Conservation (phyloP, 2,888 invertebrate species). For the Tetragonula carbonaria region DNA sequence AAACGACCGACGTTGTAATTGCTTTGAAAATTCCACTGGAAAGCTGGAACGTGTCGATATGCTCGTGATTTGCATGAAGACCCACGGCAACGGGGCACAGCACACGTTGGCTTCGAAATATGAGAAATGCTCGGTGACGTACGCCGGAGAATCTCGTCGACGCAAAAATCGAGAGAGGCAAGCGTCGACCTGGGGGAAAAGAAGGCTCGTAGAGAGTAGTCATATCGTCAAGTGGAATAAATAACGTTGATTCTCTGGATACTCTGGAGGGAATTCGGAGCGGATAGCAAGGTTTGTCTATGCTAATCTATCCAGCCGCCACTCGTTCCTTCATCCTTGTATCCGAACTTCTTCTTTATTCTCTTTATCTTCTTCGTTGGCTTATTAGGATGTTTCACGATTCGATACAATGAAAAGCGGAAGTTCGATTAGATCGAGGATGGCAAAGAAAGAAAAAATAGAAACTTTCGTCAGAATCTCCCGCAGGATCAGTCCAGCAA, state of each 20-base stretch:
- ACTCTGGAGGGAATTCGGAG: conserved; percentile 60
- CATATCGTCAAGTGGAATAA: conserved; percentile 53
- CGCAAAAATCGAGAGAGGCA: background rate
- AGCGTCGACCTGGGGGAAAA: background rate
- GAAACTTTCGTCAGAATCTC: conserved; percentile 15
- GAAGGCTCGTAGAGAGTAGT: background rate
- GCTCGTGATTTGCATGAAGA: background rate
- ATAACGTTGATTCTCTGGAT: conserved; percentile 61
- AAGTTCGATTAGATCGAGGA: background rate
- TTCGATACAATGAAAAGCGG: conserved; percentile 48
- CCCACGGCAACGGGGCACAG: too few relatives aligned
- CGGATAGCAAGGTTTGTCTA: conserved; percentile 74
- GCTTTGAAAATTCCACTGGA: too few relatives aligned
- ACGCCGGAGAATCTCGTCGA: background rate
- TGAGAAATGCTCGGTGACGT: background rate
- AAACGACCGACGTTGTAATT: too few relatives aligned
- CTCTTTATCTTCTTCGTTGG: conserved; percentile 18
- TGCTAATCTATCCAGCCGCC: conserved; percentile 69
- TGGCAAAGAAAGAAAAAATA: too few relatives aligned
- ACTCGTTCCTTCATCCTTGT: conserved; percentile 41
- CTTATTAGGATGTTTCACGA: conserved; percentile 72
- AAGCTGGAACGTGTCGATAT: background rate
- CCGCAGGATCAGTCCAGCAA: background rate
- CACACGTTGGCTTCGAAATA: background rate
- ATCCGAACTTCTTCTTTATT: conserved; percentile 39